Evolutionary conservation across 1,140 invertebrate species (phyloP), one percentile per base, ranked within the genome.

Genomic region (Centruroides sculpturatus): DNA sequence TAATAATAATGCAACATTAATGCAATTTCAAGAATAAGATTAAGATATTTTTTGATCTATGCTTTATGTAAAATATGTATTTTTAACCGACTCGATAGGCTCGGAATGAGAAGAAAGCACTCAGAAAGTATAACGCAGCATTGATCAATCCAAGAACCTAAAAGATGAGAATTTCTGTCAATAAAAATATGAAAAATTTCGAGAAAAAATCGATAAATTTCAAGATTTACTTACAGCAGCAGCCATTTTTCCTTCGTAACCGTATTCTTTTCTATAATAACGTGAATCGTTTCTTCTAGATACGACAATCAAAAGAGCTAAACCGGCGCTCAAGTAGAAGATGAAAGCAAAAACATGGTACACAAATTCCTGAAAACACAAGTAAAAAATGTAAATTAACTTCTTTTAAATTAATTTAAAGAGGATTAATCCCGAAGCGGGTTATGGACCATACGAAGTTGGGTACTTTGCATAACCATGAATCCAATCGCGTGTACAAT

Each of bases 341-440:
- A 63, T 50, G 59, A 63, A 63, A 11, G 36, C 62, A 12, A 63
- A 59, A 8, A 63, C 9, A 41, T 63, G 62, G 48, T 63, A 63
- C 46, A 63, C 13, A 23, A 57, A 60, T 36, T 63, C 62, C 62
- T 63, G 48, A 54, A 54, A 54, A 54, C 34, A 54, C 0, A 54
- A 3, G 50, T 5, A n/a, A n/a, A 51, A 23, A 54, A 11, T 13
- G 3, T 54, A 13, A 23, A 34, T 54, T 34, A 54, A 54, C 13
- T 54, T 12, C 3, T 41, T 53, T 53, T 13, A 11, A 8, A 13
- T 23, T 13, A 13, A 53, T 53, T 10, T 11, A 11, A 23, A 7
- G 8, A 53, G 12, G 9, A 9, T 49, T 8, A 53, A 13, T 23
- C 0, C 2, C 23, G 0, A 23, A 23, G 23, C 23, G 23, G 2